Evolutionary conservation across 1,140 invertebrate species (phyloP), one percentile per base, ranked within the genome.

Genomic region (Drosophila sproati): DNA sequence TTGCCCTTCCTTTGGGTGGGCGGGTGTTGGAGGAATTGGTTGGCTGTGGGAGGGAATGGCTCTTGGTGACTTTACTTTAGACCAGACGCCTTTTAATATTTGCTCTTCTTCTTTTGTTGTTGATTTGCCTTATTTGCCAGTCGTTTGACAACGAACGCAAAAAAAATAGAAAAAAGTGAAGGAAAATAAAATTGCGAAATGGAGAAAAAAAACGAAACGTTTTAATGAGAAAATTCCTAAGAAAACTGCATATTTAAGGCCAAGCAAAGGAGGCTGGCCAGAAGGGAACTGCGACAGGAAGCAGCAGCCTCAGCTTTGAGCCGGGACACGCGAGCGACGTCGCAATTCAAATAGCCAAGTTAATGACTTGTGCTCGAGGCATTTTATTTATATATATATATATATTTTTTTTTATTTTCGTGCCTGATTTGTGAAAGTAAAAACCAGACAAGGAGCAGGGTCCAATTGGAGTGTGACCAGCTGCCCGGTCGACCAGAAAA

Each of bases 181-280:
- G 57, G 57, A 66, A 56, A 50, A 76, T 54, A 78, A 73, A 85
- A 66, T 48, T 48, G 43, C 32, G 29, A 60, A 60, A 60, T 48
- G 32, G n/a, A 63, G 59, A 50, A 66, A 55, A 55, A 56, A 59
- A 71, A 50, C 66, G 43, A 61, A 56, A 41, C 66, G 55, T 89
- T 88, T 85, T 89, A 88, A 88, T 89, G 85, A 88, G 80, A 85
- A 88, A 88, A 89, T 88, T 88, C 85, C 74, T 85, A 81, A 88
- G 78, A 81, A 89, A 89, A 85, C 85, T 88, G 85, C 85, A 88
- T 89, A 89, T 85, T 88, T 89, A 89, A 85, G 77, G 71, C 50
- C 50, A 12, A 57, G 54, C 50, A 56, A 64, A 74, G 63, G 31
- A 62, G 51, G 34, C 63, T 43, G 28, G 45, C 29, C 7, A 61